Evolutionary conservation across 2,797 vertebrate genomes (phyloP), one percentile per base, ranked within the genome.

Genomic region (Pampus argenteus): DNA sequence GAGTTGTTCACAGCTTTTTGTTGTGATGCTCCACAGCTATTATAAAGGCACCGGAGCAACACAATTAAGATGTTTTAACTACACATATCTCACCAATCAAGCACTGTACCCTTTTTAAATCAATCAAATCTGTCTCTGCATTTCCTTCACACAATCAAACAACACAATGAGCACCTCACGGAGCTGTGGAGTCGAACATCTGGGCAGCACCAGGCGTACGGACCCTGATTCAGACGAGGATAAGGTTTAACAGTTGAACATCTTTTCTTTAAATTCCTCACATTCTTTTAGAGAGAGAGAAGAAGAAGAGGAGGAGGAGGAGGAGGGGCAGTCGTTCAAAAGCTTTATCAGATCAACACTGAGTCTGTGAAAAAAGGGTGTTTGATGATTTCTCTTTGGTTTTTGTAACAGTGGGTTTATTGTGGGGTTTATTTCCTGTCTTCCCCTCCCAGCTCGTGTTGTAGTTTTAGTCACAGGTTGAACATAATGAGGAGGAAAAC

Each of bases 211-310:
- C 74, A 82, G 86, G 66, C 63, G 1, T 3, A 42, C 2, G 50
- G 48, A 57, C 66, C 48, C 11, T 20, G 59, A 83, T 82, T 90
- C 88, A 91, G 74, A 66, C 79, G 57, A 85, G 90, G 91, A 87
- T 87, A 91, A 60, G 59, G 66, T 86, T 73, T 65, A 91, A 89
- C 91, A 86, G 88, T 86, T 86, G 85, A 86, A 90, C 50, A 50
- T 88, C 79, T 57, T 89, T 80, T 68, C 49, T 78, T 83, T 74
- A 60, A 79, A 93, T 91, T 92, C 89, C 55, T 83, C 22, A 48
- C 76, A 89, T 91, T 93, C 84, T 80, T 86, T 77, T n/a, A 71
- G 42, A 25, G 52, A n/a, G n/a, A n/a, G n/a, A n/a, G n/a, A n/a
- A n/a, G n/a, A n/a, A n/a, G n/a, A n/a, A n/a, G n/a, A n/a, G n/a